phyloP scores from a whole-genome alignment of 2,113 vertebrate species.

The Pterocles orientalis region DNA sequence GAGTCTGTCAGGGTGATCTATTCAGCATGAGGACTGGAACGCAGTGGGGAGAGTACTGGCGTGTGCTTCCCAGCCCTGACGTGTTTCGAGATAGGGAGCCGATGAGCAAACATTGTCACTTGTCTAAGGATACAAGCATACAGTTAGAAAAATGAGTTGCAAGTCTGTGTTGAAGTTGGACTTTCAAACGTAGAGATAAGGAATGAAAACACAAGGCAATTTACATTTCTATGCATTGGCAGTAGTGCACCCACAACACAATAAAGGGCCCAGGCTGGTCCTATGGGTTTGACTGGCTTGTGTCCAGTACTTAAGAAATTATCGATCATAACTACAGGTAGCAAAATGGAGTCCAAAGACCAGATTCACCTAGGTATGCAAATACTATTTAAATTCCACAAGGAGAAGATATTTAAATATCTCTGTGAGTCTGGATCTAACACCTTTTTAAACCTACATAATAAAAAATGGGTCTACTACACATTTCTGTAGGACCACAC shows the following conservation, averaged over 20 bases:
- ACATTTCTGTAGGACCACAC: not conserved
- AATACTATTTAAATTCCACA: not conserved
- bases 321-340: not conserved
- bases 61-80: not conserved
- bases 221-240: not conserved
- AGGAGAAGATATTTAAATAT: not conserved
- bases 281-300: not conserved
- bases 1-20: not conserved
- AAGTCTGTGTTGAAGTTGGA: not conserved
- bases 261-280: not conserved
- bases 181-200: not conserved
- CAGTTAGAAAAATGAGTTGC: not conserved
- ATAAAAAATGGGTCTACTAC: not conserved
- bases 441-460: not conserved
- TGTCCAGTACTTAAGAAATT: not conserved
- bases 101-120: not conserved
- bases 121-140: not conserved
- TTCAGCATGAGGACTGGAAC: not conserved
- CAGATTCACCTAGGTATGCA: not conserved
- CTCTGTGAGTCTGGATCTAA: not conserved
- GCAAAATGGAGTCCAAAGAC: not conserved
- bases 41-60: not conserved
- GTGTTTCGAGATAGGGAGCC: constrained; percentile 19
- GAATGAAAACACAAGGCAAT: not conserved
- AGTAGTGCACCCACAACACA: not conserved